Percentiles rank a stretch among this genome's conserved stretches.
Evolutionary conservation across 2,888 invertebrate species (phyloP).

Genomic region (Apotomis turbidana): DNA sequence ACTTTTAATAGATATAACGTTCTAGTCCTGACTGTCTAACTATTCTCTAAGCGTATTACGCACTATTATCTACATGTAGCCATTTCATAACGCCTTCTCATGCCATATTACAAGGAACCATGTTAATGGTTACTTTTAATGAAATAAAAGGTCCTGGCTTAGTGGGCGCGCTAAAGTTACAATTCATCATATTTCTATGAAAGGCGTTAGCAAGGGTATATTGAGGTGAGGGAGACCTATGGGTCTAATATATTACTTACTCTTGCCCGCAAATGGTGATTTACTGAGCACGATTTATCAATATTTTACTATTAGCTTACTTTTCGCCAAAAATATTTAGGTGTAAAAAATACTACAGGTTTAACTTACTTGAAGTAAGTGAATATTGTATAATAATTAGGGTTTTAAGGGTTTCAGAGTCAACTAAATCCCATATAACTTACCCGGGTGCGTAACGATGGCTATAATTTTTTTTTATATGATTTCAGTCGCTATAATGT

Average conservation of each 20-base stretch:
- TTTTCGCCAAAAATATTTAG: constrained; percentile 3
- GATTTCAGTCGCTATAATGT: no score
- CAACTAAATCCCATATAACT: no score
- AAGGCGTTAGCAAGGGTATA: constrained; percentile 35
- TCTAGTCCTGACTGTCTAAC: no score
- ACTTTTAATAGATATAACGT: no score
- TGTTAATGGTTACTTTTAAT: constrained; percentile 11
- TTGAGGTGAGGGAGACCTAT: constrained; percentile 26
- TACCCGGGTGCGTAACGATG: no score
- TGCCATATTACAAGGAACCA: background rate
- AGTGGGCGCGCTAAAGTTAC: constrained; percentile 19
- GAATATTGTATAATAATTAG: no score
- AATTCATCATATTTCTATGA: constrained; percentile 39
- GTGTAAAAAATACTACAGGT: background rate
- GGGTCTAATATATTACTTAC: constrained; percentile 40
- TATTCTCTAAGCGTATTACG: no score
- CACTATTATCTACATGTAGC: no score
- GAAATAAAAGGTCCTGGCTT: constrained; percentile 15
- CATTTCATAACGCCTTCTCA: no score
- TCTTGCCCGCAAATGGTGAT: constrained; percentile 31
- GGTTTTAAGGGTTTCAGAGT: no score
- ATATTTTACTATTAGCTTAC: constrained; percentile 19
- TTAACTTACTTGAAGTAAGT: no score
- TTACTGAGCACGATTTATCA: constrained; percentile 35
- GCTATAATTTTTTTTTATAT: no score